A percentile compares a stretch with the other conserved stretches of the same genome.
Evolutionary conservation across 2,888 invertebrate genomes (phyloP).

Genomic region (Steinernema hermaphroditum): DNA sequence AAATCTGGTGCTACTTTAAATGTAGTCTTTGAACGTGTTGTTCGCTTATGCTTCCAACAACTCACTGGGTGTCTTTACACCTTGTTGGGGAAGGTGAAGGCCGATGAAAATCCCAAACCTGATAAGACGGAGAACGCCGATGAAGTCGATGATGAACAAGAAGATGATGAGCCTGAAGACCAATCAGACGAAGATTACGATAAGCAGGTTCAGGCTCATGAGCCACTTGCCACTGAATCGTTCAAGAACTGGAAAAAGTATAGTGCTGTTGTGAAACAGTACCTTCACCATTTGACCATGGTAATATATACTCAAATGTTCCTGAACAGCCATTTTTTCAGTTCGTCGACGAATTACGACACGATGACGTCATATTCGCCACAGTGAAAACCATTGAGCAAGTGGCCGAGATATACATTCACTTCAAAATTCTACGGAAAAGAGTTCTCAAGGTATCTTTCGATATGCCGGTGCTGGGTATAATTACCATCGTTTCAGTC

Average conservation of each 20-base stretch:
- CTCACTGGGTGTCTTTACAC: slow-evolving; percentile 51
- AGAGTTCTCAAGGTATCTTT: slow-evolving; percentile 52
- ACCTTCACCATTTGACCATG: slow-evolving; percentile 43
- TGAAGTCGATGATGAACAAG: not conserved
- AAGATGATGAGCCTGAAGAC: not conserved
- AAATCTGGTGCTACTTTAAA: too few species aligned
- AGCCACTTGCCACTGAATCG: not conserved
- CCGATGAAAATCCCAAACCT: slow-evolving; percentile 29
- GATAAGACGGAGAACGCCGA: slow-evolving; percentile 33
- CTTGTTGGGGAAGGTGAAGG: slow-evolving; percentile 38
- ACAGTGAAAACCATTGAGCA: slow-evolving; percentile 54
- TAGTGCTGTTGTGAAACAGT: slow-evolving; percentile 43
- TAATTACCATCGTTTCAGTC: slow-evolving; percentile 37
- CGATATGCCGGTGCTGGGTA: slow-evolving; percentile 13
- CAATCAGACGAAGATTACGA: slow-evolving; percentile 9
- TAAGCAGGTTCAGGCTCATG: not conserved
- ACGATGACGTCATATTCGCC: slow-evolving; percentile 50
- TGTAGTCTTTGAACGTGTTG: slow-evolving; percentile 56
- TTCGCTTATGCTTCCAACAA: slow-evolving; percentile 57
- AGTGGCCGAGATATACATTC: slow-evolving; percentile 52
- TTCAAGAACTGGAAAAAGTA: slow-evolving; percentile 49
- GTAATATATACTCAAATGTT: slow-evolving; percentile 41
- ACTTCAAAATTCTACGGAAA: slow-evolving; percentile 50
- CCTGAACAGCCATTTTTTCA: slow-evolving; percentile 40
- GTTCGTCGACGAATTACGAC: slow-evolving; percentile 59